phyloP scores from a whole-genome alignment of 2,113 vertebrate genomes.

The Pleuronectes platessa region DNA sequence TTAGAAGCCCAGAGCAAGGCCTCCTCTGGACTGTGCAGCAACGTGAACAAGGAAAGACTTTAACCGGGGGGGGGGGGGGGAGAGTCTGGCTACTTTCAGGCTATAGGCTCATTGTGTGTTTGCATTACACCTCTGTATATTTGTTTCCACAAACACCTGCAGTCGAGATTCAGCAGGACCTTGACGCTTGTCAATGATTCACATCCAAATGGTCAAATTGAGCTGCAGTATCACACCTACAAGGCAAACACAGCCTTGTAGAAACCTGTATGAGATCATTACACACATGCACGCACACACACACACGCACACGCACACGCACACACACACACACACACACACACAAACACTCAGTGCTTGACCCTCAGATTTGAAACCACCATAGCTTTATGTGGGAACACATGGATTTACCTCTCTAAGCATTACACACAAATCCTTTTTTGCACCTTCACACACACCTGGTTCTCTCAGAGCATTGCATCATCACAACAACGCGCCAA shows the following conservation, averaged over 20 bases:
- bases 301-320: not conserved
- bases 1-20: not conserved
- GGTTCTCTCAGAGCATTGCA: slow-evolving; percentile 9
- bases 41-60: not conserved
- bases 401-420: not conserved
- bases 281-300: not conserved
- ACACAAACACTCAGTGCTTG: not conserved
- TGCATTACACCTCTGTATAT: slow-evolving; percentile 36
- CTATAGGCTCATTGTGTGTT: slow-evolving; percentile 27
- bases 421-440: not conserved
- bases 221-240: slow-evolving; percentile 36
- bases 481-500: slow-evolving; percentile 40
- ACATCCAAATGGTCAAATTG: slow-evolving; percentile 26
- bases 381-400: too few species aligned
- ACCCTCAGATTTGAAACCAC: not conserved
- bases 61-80: not conserved
- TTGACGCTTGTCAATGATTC: slow-evolving; percentile 48
- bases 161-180: slow-evolving; percentile 22
- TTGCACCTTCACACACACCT: slow-evolving; percentile 6
- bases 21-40: not conserved
- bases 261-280: not conserved
- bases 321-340: not conserved
- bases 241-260: slow-evolving; percentile 50
- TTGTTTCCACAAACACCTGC: slow-evolving; percentile 6
- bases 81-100: not conserved